Conservation (phyloP, 2,113 vertebrate species). For the Thunnus maccoyii region DNA sequence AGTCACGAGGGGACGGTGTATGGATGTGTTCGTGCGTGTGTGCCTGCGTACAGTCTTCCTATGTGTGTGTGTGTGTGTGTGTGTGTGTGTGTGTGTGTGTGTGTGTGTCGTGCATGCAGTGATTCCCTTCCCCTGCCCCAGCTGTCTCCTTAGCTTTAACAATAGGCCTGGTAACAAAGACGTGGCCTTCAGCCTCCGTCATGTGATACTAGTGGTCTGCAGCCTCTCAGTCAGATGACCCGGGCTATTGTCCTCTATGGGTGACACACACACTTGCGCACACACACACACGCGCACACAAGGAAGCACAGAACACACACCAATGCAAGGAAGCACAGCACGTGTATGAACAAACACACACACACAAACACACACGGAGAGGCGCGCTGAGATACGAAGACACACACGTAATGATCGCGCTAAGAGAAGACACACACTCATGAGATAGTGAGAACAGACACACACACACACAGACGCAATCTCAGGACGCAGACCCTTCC, state of each 20-base stretch:
- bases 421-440: slow-evolving; percentile 28
- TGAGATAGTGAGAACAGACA: slow-evolving; percentile 55
- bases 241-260: slow-evolving; percentile 78
- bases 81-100: slow-evolving; percentile 27
- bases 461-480: slow-evolving; percentile 57
- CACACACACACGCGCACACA: slow-evolving; percentile 16
- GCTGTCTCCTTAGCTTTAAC: slow-evolving; percentile 82
- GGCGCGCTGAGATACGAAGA: slow-evolving; percentile 7
- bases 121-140: slow-evolving; percentile 78
- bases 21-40: slow-evolving; percentile 34
- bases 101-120: slow-evolving; percentile 66
- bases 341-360: slow-evolving; percentile 16
- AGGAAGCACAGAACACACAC: slow-evolving; percentile 30
- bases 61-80: slow-evolving; percentile 35
- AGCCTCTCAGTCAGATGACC: slow-evolving; percentile 81
- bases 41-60: slow-evolving; percentile 42
- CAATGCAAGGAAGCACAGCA: slow-evolving; percentile 31
- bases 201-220: slow-evolving; percentile 82
- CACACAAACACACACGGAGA: background rate
- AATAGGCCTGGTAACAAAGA: slow-evolving; percentile 83
- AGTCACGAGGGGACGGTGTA: slow-evolving; percentile 71
- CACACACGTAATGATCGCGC: background rate
- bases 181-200: slow-evolving; percentile 81
- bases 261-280: slow-evolving; percentile 70
- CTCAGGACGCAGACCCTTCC: slow-evolving; percentile 81